phyloP scores from a whole-genome alignment of 2,888 invertebrate species.

The Pseudococcus viburni region DNA sequence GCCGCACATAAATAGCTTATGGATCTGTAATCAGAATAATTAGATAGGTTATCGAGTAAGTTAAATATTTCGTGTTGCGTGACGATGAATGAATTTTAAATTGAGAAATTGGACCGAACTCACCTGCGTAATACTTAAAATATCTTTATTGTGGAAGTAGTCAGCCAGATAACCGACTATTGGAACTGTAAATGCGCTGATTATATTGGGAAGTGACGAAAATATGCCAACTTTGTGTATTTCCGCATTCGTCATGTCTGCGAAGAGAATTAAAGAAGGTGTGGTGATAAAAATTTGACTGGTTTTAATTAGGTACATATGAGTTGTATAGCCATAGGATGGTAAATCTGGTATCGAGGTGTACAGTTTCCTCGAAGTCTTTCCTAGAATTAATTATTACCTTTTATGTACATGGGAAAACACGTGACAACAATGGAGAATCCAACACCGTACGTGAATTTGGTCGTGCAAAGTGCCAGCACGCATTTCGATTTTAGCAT shows the following conservation, averaged over 20 bases:
- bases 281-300: no score
- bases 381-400: not conserved
- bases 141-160: slow-evolving; percentile 21
- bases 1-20: slow-evolving; percentile 26
- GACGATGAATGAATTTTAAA: no score
- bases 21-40: slow-evolving; percentile 10
- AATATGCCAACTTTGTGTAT: slow-evolving; percentile 3
- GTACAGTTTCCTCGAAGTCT: not conserved
- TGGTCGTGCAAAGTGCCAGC: not conserved
- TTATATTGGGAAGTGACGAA: slow-evolving; percentile 2
- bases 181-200: slow-evolving; percentile 35
- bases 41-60: not conserved
- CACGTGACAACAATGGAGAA: slow-evolving; percentile 35
- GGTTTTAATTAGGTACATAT: no score
- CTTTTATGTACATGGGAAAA: slow-evolving; percentile 26
- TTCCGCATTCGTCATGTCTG: slow-evolving; percentile 21
- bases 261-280: not conserved
- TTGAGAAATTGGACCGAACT: no score
- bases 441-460: slow-evolving; percentile 25
- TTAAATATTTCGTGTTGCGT: no score
- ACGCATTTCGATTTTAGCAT: slow-evolving; percentile 20
- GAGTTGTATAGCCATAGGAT: no score
- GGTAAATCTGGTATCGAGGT: no score
- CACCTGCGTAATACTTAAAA: not conserved
- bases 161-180: not conserved